A percentile compares a stretch with the other conserved stretches of the same genome.
These are phyloP conservation scores for Malacosoma neustria DNA, from an alignment of 2,888 invertebrate genomes.

Conservation along the genomic window DNA sequence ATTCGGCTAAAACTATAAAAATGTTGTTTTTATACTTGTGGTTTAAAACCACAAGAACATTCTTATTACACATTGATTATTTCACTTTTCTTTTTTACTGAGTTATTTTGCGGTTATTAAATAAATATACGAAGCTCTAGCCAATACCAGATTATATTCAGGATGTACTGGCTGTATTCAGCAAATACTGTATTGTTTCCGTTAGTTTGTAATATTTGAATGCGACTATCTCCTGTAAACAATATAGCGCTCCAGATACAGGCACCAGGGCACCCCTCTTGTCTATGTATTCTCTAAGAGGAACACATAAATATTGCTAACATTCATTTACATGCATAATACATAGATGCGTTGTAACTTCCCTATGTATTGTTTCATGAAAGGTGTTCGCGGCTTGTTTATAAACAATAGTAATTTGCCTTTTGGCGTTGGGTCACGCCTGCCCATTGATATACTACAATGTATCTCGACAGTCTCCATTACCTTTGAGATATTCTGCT, in stretches of 20 bases:
- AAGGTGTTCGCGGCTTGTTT: slow-evolving; percentile 47
- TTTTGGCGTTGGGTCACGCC: slow-evolving; percentile 51
- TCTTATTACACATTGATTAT: too few relatives aligned
- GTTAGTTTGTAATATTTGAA: background rate
- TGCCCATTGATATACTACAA: slow-evolving; percentile 39
- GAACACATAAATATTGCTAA: background rate
- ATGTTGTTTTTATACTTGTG: too few relatives aligned
- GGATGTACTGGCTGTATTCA: too few relatives aligned
- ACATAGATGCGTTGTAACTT: slow-evolving; percentile 38
- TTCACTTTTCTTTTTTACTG: too few relatives aligned
- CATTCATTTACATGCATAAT: slow-evolving; percentile 19
- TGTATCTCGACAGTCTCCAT: slow-evolving; percentile 17
- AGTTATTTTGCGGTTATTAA: too few relatives aligned
- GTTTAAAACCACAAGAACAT: too few relatives aligned
- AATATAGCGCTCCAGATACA: background rate
- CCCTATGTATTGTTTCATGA: slow-evolving; percentile 51
- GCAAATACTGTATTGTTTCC: background rate
- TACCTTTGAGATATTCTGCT: background rate
- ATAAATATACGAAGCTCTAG: too few relatives aligned
- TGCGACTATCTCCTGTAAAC: background rate
- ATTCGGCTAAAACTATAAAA: too few relatives aligned
- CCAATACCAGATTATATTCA: too few relatives aligned
- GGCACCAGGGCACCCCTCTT: background rate
- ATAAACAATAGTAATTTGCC: slow-evolving; percentile 59
- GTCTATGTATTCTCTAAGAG: background rate